Conservation (phyloP, 37 sponge, comb jelly and placozoan species). For the Cliona cf. orientalis region DNA sequence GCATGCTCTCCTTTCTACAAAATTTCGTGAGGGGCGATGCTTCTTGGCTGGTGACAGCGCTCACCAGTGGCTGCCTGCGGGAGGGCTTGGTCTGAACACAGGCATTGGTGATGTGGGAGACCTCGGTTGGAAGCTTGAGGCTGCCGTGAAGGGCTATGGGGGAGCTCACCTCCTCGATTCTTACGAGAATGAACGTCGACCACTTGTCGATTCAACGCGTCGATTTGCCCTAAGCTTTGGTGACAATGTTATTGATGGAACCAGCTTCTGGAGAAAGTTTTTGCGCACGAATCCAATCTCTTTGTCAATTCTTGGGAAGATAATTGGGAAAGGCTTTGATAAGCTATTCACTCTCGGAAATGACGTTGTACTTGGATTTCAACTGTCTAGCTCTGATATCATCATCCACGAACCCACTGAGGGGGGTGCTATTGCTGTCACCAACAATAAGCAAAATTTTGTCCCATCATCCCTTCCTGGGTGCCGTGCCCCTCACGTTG, state of each 20-base stretch:
- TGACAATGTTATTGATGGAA: background rate
- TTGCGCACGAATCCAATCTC: slow-evolving; percentile 8
- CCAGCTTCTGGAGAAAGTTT: background rate
- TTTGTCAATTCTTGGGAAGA: background rate
- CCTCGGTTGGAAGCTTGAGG: slow-evolving; percentile 83
- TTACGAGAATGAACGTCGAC: slow-evolving; percentile 56
- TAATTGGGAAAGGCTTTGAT: background rate
- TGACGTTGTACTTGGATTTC: slow-evolving; percentile 56
- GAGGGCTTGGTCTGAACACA: slow-evolving; percentile 84
- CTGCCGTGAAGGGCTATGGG: slow-evolving; percentile 70
- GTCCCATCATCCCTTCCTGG: slow-evolving; percentile 69
- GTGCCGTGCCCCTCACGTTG: slow-evolving; percentile 77
- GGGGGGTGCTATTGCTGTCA: background rate
- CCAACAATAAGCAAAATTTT: slow-evolving; percentile 8
- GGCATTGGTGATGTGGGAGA: slow-evolving; percentile 72
- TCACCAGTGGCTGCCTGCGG: slow-evolving; percentile 85
- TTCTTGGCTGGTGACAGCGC: slow-evolving; percentile 83
- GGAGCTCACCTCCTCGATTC: slow-evolving; percentile 70
- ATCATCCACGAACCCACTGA: slow-evolving; percentile 51
- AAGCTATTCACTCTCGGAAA: background rate
- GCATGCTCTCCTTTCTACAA: slow-evolving; percentile 62
- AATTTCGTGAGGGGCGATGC: slow-evolving; percentile 66
- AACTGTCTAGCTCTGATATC: slow-evolving; percentile 68
- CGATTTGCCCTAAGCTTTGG: slow-evolving; percentile 27
- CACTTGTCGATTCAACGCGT: slow-evolving; percentile 49